Percentiles rank a stretch among this genome's conserved stretches.
phyloP scores from a whole-genome alignment of 2,797 vertebrate genomes.

The Threskiornis aethiopicus region DNA sequence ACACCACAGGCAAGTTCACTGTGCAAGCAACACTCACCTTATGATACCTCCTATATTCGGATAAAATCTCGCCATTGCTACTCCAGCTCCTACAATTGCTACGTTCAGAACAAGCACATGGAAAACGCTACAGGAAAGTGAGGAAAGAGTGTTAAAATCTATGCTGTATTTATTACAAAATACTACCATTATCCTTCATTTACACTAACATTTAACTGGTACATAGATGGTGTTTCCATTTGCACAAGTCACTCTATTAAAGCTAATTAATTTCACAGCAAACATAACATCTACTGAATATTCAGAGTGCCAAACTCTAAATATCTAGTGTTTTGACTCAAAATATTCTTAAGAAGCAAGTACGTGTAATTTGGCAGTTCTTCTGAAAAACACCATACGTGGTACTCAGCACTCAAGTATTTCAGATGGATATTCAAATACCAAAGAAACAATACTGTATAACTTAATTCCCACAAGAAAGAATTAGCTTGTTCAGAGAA shows the following conservation, averaged over 20 bases:
- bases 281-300: neutral
- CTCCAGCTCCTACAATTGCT: slow-evolving; percentile 85
- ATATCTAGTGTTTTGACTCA: slow-evolving; percentile 2
- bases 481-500: neutral
- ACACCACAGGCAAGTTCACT: neutral
- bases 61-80: slow-evolving; percentile 89
- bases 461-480: slow-evolving; percentile 25
- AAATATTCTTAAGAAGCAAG: neutral
- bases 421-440: slow-evolving; percentile 16
- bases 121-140: slow-evolving; percentile 76
- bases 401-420: neutral
- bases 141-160: slow-evolving; percentile 21
- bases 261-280: slow-evolving; percentile 6
- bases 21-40: slow-evolving; percentile 75
- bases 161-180: neutral
- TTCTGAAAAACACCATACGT: neutral
- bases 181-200: neutral
- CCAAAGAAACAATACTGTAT: slow-evolving; percentile 1
- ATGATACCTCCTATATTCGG: slow-evolving; percentile 96
- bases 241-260: neutral
- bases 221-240: neutral
- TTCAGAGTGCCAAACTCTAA: neutral
- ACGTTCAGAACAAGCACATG: slow-evolving; percentile 87
- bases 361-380: neutral
- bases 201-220: neutral